These are phyloP conservation scores for Gymnoscopelus braueri DNA, from an alignment of 2,797 vertebrate genomes.

Conservation along the genomic window DNA sequence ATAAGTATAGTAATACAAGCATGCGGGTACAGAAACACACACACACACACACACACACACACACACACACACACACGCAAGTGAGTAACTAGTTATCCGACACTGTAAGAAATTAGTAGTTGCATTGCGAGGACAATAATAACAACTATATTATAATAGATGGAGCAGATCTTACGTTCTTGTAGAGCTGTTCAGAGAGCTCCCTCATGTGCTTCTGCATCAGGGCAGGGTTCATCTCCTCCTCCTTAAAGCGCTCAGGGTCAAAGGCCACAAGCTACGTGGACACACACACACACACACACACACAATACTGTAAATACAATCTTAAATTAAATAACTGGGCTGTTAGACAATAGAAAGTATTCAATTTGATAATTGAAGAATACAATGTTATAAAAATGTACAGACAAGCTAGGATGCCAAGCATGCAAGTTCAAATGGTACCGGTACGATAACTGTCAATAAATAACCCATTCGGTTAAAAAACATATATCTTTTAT, in stretches of 20 bases:
- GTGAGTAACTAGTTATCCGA: background rate
- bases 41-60: no score
- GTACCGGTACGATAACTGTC: no score
- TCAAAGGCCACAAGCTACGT: slow-evolving; percentile 94
- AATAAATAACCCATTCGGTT: no score
- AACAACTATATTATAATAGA: background rate
- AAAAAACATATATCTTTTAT: no score
- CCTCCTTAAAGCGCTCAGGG: slow-evolving; percentile 90
- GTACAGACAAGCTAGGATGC: no score
- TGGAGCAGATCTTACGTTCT: slow-evolving; percentile 86
- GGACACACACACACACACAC: background rate
- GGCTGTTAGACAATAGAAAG: no score
- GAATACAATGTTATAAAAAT: no score
- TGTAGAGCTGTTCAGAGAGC: slow-evolving; percentile 94
- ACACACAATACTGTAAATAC: no score
- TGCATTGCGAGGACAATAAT: background rate
- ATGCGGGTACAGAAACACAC: no score
- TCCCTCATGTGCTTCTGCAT: slow-evolving; percentile 92
- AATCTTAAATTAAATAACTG: background rate
- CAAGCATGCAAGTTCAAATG: no score
- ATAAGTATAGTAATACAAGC: no score
- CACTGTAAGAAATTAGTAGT: background rate
- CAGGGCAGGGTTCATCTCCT: slow-evolving; percentile 86
- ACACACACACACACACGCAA: background rate
- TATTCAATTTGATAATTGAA: no score